Evolutionary conservation across 2,888 invertebrate species (phyloP), one percentile per base, ranked within the genome.

Genomic region (Habroteleia sp.): DNA sequence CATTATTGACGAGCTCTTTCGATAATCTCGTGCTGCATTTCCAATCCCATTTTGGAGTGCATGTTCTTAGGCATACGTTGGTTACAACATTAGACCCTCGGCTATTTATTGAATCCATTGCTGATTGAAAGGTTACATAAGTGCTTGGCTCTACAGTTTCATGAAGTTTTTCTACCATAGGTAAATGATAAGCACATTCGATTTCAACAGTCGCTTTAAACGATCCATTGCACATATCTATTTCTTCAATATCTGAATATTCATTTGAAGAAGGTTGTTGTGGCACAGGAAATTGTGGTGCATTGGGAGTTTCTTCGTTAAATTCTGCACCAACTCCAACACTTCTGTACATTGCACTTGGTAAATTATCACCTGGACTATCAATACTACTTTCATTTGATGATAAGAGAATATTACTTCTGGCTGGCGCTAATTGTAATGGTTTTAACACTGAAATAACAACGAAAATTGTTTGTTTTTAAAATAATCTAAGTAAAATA

Each of bases 111-210:
- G 60, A 63, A 11, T 41, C 71, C 62, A 81, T 84, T 20, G 82
- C 74, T 1, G 90, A 89, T 81, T 92, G 91, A 82, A 92, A 92
- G 44, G 91, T 91, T 5, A 92, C 92, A 80, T 92, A 93, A 31
- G 91, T 90, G 80, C 90, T 91, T 5, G 92, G 92, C 42, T 91
- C 89, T 7, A 90, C 87, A 11, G 88, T 87, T 50, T 90, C 90
- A 20, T 89, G 76, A 3, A 58, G 11, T 74, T 79, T 81, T 81
- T 86, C 80, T 69, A 89, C 86, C 14, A 85, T 86, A 0, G 91
- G 91, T 72, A 93, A 85, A 83, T 92, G 91, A 37, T 91, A 86
- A 1, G 92, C 93, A 74, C 89, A 89, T 54, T 91, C 91, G 46
- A 93, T 90, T 56, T 90, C 89, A 27, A 93, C 83, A 2, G 88